Conservation (phyloP, 2,888 invertebrate species). For the Autographa pulchrina region DNA sequence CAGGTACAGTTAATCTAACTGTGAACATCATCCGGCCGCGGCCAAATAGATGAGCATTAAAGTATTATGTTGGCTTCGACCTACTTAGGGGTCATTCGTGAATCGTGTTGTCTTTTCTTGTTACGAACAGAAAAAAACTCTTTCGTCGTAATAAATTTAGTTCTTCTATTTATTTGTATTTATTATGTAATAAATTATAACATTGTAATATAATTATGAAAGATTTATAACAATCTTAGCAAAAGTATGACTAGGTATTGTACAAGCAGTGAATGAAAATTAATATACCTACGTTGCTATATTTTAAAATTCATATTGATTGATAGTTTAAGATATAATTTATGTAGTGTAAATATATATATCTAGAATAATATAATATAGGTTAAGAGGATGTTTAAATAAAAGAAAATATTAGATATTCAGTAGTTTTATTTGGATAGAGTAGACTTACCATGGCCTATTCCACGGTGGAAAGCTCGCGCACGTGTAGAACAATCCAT, state of each 20-base stretch:
- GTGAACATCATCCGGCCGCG: constrained; percentile 40
- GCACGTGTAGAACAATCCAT: constrained; percentile 86
- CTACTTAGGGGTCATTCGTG: constrained; percentile 37
- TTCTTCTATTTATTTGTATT: neutral
- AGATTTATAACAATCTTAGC: neutral
- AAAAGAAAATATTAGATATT: constrained; percentile 69
- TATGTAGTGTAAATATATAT: constrained; percentile 31
- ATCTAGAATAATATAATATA: constrained; percentile 6
- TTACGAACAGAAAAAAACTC: constrained; percentile 13
- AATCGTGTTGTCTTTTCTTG: constrained; percentile 36
- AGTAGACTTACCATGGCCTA: constrained; percentile 87
- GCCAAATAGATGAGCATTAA: constrained; percentile 32
- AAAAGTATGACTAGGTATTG: neutral
- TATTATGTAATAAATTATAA: neutral
- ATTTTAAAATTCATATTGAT: neutral
- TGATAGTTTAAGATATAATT: constrained; percentile 17
- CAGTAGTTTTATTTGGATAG: constrained; percentile 79
- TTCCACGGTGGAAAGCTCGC: constrained; percentile 84
- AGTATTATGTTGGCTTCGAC: constrained; percentile 32
- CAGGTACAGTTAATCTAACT: constrained; percentile 34
- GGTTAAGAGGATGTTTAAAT: constrained; percentile 55
- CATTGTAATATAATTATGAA: neutral
- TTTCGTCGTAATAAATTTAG: neutral
- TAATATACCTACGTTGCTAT: neutral
- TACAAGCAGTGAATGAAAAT: neutral